A percentile compares a stretch with the other conserved stretches of the same genome.
Conservation (phyloP, 2,888 invertebrate genomes). For the Brassicogethes aeneus region DNA sequence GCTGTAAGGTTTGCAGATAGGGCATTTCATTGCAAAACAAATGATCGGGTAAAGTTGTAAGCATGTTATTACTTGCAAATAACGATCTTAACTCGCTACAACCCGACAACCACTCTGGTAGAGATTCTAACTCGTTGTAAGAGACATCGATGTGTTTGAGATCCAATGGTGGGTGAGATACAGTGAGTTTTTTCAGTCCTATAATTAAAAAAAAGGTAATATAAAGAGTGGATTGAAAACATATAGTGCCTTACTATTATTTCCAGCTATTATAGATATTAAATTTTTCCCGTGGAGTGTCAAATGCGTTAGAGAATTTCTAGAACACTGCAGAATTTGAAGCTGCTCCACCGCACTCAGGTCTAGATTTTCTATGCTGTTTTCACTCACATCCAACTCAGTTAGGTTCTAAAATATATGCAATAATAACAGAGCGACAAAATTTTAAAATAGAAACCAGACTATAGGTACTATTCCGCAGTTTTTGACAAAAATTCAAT, state of each 20-base stretch:
- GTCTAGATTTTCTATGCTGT: conserved; percentile 73
- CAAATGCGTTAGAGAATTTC: conserved; percentile 67
- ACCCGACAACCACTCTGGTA: conserved; percentile 71
- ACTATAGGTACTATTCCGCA: no score
- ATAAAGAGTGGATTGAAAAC: conserved; percentile 1
- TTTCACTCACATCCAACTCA: conserved; percentile 75
- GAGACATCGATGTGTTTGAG: conserved; percentile 71
- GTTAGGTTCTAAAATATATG: conserved; percentile 59
- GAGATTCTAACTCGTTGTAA: conserved; percentile 60
- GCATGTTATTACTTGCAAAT: conserved; percentile 65
- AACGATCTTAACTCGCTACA: conserved; percentile 63
- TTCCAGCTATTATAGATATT: conserved; percentile 67
- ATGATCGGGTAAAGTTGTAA: conserved; percentile 62
- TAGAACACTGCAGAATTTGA: conserved; percentile 64
- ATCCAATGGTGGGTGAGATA: conserved; percentile 60
- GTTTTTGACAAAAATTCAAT: no score
- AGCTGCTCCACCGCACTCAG: conserved; percentile 70
- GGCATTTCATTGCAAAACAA: conserved; percentile 66
- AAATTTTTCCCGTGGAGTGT: conserved; percentile 70
- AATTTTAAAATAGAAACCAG: no score
- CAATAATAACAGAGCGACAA: conserved; percentile 6
- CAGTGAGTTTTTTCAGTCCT: conserved; percentile 65
- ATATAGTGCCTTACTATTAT: conserved; percentile 56
- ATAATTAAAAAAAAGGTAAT: no score
- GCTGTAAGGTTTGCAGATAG: conserved; percentile 61